These are phyloP conservation scores for Pangasius djambal DNA, from an alignment of 2,797 vertebrate species.

Conservation along the genomic window DNA sequence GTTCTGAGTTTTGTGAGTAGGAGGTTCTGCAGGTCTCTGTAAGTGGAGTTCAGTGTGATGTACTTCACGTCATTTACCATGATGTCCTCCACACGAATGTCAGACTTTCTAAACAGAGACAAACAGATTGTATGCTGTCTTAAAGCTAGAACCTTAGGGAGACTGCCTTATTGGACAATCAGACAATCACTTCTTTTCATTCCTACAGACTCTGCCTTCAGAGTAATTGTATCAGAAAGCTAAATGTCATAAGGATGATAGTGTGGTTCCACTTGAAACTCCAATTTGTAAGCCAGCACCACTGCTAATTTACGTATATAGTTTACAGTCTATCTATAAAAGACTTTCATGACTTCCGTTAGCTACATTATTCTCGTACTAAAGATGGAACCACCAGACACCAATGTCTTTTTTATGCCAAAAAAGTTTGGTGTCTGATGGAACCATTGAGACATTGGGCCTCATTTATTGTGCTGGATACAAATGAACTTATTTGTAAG, in stretches of 20 bases:
- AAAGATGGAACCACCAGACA: no score
- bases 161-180: neutral
- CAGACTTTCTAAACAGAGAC: slow-evolving; percentile 81
- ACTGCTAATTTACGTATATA: neutral
- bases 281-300: neutral
- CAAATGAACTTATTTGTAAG: no score
- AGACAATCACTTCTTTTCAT: neutral
- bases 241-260: neutral
- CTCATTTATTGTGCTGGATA: no score
- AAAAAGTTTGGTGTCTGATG: no score
- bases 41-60: slow-evolving; percentile 88
- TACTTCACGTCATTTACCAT: slow-evolving; percentile 90
- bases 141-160: neutral
- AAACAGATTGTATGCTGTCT: neutral
- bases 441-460: no score
- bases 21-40: slow-evolving; percentile 85
- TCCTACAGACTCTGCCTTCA: neutral
- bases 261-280: neutral
- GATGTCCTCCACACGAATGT: slow-evolving; percentile 91
- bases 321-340: no score
- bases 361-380: no score
- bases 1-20: slow-evolving; percentile 84
- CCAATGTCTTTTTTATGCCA: no score
- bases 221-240: neutral
- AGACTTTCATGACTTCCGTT: no score